Percentiles rank a stretch among this genome's conserved stretches.
These are phyloP conservation scores for Petrocephalus zakoni DNA, from an alignment of 2,113 vertebrate species.

Conservation along the genomic window DNA sequence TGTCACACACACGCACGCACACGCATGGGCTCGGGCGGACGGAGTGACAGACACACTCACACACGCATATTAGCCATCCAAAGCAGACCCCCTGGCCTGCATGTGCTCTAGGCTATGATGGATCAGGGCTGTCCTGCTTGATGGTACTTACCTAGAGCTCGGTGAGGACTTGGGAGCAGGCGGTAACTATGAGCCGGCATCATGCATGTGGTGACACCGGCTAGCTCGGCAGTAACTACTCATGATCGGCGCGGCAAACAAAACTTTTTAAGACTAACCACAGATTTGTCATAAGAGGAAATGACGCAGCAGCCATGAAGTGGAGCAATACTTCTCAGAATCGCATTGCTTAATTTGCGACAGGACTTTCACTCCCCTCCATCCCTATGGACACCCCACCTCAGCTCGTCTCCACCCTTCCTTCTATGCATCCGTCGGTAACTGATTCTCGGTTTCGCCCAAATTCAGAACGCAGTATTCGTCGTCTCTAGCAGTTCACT, in stretches of 20 bases:
- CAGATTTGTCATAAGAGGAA: constrained; percentile 17
- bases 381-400: not conserved
- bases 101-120: not conserved
- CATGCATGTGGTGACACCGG: constrained; percentile 8
- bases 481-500: not conserved
- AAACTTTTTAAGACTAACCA: constrained; percentile 11
- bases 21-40: not conserved
- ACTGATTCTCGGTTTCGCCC: no score
- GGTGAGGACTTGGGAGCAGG: not conserved
- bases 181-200: not conserved
- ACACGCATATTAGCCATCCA: not conserved
- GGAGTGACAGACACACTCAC: not conserved
- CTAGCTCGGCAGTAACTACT: not conserved
- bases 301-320: not conserved
- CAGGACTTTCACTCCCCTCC: not conserved
- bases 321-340: constrained; percentile 10
- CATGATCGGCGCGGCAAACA: constrained; percentile 1
- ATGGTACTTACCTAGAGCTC: not conserved
- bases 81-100: not conserved
- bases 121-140: not conserved
- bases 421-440: not conserved
- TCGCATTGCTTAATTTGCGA: not conserved
- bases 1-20: not conserved
- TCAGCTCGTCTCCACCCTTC: not conserved
- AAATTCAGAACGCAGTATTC: not conserved